Conservation (phyloP, 1,140 invertebrate genomes). For the Melitaea cinxia region DNA sequence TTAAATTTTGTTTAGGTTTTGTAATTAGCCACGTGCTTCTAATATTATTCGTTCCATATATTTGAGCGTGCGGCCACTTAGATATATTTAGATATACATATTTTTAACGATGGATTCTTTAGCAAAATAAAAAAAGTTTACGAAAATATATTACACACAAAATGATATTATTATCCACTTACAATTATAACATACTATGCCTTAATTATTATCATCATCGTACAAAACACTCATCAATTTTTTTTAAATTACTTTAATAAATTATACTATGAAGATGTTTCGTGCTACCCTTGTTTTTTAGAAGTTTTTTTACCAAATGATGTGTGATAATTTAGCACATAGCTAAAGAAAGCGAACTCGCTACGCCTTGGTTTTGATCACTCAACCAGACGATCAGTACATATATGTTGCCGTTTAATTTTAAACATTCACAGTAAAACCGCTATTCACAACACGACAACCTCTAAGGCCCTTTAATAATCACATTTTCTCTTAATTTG, state of each 20-base stretch:
- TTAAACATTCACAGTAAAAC: background rate
- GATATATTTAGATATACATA: slow-evolving; percentile 19
- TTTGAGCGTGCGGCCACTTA: slow-evolving; percentile 5
- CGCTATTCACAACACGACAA: background rate
- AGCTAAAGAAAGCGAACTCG: background rate
- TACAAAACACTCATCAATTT: too few species aligned
- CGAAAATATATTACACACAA: too few species aligned
- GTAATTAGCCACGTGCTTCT: slow-evolving; percentile 18
- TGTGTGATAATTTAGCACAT: background rate
- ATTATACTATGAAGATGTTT: too few species aligned
- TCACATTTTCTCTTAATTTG: too few species aligned
- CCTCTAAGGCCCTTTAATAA: too few species aligned
- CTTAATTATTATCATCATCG: too few species aligned
- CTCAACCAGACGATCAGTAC: background rate
- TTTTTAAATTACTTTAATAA: too few species aligned
- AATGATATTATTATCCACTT: too few species aligned
- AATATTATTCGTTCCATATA: slow-evolving; percentile 17
- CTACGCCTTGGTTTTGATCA: background rate
- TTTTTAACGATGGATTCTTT: slow-evolving; percentile 13
- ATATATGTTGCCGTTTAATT: background rate
- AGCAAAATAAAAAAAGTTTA: background rate
- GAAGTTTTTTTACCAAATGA: background rate
- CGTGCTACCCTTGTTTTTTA: too few species aligned
- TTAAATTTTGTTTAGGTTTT: background rate
- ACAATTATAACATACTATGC: too few species aligned